phyloP scores from a whole-genome alignment of 2,797 vertebrate species.

The Rhodeus uyekii region DNA sequence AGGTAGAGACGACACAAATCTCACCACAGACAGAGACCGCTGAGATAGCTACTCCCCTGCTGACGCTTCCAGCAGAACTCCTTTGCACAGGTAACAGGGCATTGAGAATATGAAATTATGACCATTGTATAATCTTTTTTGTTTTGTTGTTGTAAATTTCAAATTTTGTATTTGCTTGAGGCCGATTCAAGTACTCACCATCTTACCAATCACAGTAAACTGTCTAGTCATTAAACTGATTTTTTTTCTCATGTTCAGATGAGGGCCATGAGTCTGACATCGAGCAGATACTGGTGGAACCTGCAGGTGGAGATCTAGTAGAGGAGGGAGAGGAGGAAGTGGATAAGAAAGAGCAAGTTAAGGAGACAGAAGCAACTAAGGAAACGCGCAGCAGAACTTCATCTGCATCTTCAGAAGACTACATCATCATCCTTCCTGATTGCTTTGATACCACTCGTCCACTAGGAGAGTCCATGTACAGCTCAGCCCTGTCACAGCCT shows the following conservation, averaged over 20 bases:
- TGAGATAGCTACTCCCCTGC: slow-evolving; percentile 30
- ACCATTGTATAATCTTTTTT: not conserved
- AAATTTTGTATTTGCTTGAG: not conserved
- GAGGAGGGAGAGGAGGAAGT: slow-evolving; percentile 54
- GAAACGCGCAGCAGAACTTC: slow-evolving; percentile 84
- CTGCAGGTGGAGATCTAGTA: slow-evolving; percentile 46
- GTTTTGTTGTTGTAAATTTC: no score
- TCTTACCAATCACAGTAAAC: no score
- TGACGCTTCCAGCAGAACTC: slow-evolving; percentile 39
- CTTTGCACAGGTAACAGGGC: slow-evolving; percentile 36
- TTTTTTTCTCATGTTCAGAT: slow-evolving; percentile 34
- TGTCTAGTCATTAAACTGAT: not conserved
- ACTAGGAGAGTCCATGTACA: slow-evolving; percentile 90
- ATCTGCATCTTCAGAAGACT: slow-evolving; percentile 90
- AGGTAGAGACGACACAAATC: slow-evolving; percentile 43
- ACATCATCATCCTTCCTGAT: slow-evolving; percentile 93
- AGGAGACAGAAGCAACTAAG: slow-evolving; percentile 63
- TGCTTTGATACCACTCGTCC: slow-evolving; percentile 95
- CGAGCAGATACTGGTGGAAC: slow-evolving; percentile 59
- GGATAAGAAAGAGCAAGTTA: slow-evolving; percentile 47
- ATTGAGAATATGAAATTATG: not conserved
- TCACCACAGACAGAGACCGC: slow-evolving; percentile 19
- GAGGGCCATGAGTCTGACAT: slow-evolving; percentile 56
- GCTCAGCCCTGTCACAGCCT: slow-evolving; percentile 89
- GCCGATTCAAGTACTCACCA: no score